Conservation (phyloP, 2,113 vertebrate genomes). For the Catagonus wagneri region DNA sequence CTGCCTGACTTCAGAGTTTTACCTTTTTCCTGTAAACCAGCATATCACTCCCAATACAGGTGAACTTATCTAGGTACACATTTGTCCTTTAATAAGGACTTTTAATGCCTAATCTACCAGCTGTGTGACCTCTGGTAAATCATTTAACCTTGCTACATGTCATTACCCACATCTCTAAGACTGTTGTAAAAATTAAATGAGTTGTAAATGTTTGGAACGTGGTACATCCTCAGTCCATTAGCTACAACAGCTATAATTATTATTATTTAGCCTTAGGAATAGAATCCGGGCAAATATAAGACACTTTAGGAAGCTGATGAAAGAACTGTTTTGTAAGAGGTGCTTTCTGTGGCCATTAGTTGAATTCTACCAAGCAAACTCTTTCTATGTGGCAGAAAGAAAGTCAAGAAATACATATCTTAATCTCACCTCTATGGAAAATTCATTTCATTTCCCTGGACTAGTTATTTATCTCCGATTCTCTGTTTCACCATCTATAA, state of each 20-base stretch:
- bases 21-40: neutral
- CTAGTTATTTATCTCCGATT: neutral
- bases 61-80: neutral
- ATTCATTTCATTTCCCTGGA: neutral
- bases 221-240: neutral
- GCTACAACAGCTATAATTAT: neutral
- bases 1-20: neutral
- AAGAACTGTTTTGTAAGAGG: neutral
- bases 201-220: neutral
- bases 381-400: neutral
- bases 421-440: neutral
- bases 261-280: neutral
- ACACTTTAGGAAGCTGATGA: neutral
- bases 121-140: neutral
- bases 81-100: neutral
- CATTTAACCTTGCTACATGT: neutral
- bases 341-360: neutral
- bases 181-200: neutral
- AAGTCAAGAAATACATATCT: neutral
- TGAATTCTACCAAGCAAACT: slow-evolving; percentile 13
- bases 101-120: neutral
- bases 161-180: neutral
- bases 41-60: neutral
- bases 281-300: neutral
- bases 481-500: slow-evolving; percentile 33